phyloP scores from a whole-genome alignment of 2,113 vertebrate species.

The Pseudorectes ferrugineus region DNA sequence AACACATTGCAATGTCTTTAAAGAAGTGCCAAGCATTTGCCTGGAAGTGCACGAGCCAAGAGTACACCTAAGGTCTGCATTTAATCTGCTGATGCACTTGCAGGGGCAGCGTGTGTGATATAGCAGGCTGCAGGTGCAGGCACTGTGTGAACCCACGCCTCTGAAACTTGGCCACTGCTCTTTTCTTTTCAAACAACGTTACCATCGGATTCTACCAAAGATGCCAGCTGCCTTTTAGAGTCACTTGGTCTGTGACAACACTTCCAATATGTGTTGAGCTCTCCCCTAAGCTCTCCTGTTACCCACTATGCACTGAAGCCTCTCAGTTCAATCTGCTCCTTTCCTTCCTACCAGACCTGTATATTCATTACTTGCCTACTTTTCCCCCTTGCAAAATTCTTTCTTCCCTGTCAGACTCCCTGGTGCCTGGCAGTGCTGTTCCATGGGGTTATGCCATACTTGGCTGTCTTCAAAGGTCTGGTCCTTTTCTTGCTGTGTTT shows the following conservation, averaged over 20 bases:
- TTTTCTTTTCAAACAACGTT: not conserved
- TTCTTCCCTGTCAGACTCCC: not conserved
- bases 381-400: not conserved
- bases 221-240: not conserved
- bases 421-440: not conserved
- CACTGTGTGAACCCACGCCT: not conserved
- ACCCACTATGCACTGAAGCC: not conserved
- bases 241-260: not conserved
- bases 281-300: not conserved
- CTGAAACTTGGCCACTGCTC: not conserved
- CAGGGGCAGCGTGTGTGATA: not conserved
- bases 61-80: not conserved
- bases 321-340: not conserved
- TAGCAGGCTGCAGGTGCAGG: slow-evolving; percentile 23
- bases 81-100: not conserved
- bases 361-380: not conserved
- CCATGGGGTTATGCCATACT: not conserved
- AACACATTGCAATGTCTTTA: not conserved
- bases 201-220: not conserved
- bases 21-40: not conserved
- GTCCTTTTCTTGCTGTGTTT: not conserved
- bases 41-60: not conserved
- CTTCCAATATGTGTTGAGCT: not conserved
- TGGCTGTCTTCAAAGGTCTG: not conserved
- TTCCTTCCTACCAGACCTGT: not conserved